Evolutionary conservation across 2,113 vertebrate genomes (phyloP).

Genomic region (Mastomys coucha): DNA sequence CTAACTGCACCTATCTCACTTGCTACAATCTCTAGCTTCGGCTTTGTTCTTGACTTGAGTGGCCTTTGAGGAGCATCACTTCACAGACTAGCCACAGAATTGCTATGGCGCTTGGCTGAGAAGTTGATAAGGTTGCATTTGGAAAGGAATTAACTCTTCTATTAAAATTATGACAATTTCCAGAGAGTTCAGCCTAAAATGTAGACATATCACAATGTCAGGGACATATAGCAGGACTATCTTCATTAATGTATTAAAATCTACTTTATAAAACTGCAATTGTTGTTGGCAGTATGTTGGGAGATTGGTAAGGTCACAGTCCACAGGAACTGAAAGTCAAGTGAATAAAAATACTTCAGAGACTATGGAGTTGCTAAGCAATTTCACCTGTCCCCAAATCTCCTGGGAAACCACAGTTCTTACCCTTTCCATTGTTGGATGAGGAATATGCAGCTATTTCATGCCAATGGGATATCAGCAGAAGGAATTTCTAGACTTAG

Average conservation of each 20-base stretch:
- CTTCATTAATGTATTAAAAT: slow-evolving; percentile 2
- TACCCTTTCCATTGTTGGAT: not conserved
- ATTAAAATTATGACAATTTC: not conserved
- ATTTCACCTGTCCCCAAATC: not conserved
- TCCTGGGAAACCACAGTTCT: not conserved
- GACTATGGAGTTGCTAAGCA: not conserved
- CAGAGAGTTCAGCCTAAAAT: not conserved
- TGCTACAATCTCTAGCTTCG: not conserved
- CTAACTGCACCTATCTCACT: not conserved
- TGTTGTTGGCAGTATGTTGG: not conserved
- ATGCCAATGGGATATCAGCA: not conserved
- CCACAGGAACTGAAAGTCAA: not conserved
- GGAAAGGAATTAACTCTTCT: not conserved
- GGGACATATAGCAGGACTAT: not conserved
- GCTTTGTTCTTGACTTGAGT: not conserved
- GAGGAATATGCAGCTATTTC: not conserved
- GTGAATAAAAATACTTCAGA: not conserved
- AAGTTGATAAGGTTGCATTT: not conserved
- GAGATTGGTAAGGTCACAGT: not conserved
- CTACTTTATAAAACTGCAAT: not conserved
- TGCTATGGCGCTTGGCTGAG: not conserved
- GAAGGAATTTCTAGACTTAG: not conserved
- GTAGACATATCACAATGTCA: not conserved
- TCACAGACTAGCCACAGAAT: not conserved
- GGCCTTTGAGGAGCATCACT: not conserved